phyloP scores from a whole-genome alignment of 2,113 vertebrate species.

The Gymnarchus niloticus region DNA sequence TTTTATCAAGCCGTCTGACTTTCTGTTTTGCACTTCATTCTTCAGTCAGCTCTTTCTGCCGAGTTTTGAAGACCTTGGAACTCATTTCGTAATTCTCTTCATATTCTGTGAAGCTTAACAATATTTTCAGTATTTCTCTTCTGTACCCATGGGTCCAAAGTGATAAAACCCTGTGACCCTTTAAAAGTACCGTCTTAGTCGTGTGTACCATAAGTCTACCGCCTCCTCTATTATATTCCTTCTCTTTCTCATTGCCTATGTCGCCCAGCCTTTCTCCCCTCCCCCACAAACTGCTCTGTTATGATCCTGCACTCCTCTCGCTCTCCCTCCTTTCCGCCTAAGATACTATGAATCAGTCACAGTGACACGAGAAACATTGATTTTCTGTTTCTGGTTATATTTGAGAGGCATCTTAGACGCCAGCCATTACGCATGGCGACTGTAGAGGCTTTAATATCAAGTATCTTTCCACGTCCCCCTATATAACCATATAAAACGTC shows the following conservation, averaged over 20 bases:
- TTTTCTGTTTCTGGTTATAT: slow-evolving; percentile 48
- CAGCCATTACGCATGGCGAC: not conserved
- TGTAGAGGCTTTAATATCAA: not conserved
- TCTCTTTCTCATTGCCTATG: slow-evolving; percentile 24
- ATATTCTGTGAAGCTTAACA: not conserved
- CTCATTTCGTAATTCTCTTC: not conserved
- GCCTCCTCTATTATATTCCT: slow-evolving; percentile 25
- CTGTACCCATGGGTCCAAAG: not conserved
- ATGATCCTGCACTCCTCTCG: slow-evolving; percentile 49
- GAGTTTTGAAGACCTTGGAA: not conserved
- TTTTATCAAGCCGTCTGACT: not conserved
- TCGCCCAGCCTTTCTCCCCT: slow-evolving; percentile 39
- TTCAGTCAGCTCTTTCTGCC: not conserved
- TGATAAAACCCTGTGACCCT: not conserved
- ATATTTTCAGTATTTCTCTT: not conserved
- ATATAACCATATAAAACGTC: not conserved
- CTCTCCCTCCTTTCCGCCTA: slow-evolving; percentile 44
- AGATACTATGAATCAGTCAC: slow-evolving; percentile 59
- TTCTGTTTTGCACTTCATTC: slow-evolving; percentile 4
- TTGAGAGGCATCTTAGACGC: not conserved
- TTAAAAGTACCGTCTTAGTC: not conserved
- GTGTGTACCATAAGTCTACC: slow-evolving; percentile 25
- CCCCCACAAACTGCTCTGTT: slow-evolving; percentile 45
- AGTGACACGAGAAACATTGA: slow-evolving; percentile 49
- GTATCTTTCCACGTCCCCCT: not conserved